phyloP scores from a whole-genome alignment of 2,113 vertebrate species.

The Dicerorhinus sumatrensis region DNA sequence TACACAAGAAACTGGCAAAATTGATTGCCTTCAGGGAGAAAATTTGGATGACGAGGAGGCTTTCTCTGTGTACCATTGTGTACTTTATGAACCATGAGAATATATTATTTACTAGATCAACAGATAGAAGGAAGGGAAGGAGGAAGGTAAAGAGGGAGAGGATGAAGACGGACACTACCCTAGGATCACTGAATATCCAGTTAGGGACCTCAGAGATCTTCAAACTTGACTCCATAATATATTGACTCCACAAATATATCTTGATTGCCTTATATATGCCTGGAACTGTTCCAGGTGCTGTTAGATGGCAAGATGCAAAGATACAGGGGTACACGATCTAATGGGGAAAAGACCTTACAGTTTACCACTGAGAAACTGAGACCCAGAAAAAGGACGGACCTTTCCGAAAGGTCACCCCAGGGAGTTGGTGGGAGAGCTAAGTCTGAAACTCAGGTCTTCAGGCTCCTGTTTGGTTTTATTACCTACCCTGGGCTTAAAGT shows the following conservation, averaged over 20 bases:
- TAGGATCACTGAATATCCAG: not conserved
- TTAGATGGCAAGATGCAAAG: constrained; percentile 1
- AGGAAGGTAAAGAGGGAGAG: not conserved
- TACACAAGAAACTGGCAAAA: not conserved
- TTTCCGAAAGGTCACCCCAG: not conserved
- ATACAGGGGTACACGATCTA: not conserved
- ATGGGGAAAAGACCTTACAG: not conserved
- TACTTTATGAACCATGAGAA: not conserved
- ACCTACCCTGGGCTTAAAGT: not conserved
- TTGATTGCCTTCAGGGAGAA: not conserved
- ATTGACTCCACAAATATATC: not conserved
- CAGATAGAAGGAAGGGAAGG: not conserved
- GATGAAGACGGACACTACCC: not conserved
- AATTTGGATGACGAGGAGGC: not conserved
- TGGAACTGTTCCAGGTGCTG: not conserved
- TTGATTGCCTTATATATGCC: not conserved
- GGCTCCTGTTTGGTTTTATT: not conserved
- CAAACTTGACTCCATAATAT: not conserved
- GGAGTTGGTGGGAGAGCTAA: not conserved
- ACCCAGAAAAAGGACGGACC: not conserved
- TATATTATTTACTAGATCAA: not conserved
- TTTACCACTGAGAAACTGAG: not conserved
- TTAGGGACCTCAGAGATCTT: not conserved
- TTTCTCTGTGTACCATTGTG: not conserved
- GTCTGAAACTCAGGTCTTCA: not conserved